These are phyloP conservation scores for Potamilus streckersoni DNA, from an alignment of 1,140 invertebrate genomes.

Conservation along the genomic window DNA sequence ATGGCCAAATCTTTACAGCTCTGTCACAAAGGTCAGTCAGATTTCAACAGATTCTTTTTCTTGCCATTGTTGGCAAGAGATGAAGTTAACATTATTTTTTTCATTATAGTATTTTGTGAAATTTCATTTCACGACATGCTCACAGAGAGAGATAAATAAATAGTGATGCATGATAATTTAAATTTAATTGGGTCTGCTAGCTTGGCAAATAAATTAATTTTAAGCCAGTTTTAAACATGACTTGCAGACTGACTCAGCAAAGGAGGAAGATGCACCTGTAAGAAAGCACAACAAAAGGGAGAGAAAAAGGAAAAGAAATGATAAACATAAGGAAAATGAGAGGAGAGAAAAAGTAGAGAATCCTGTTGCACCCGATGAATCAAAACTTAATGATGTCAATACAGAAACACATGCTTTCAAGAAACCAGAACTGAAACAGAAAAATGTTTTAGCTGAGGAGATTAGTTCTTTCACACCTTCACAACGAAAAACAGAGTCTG, in stretches of 20 bases:
- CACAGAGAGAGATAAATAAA: background rate
- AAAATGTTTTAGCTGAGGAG: no score
- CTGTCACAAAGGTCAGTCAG: no score
- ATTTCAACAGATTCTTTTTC: no score
- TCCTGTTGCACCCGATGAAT: no score
- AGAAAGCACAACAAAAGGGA: slow-evolving; percentile 27
- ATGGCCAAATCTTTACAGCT: no score
- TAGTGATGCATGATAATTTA: background rate
- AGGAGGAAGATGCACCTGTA: slow-evolving; percentile 14
- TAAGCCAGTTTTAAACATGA: background rate
- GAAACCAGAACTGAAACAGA: no score
- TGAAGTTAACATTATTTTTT: background rate
- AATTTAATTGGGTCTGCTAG: background rate
- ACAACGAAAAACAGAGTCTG: no score
- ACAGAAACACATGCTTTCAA: no score
- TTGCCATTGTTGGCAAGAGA: background rate
- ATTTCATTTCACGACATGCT: background rate
- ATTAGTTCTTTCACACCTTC: no score
- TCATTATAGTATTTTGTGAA: background rate
- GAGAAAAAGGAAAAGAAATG: slow-evolving; percentile 27
- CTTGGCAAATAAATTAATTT: background rate
- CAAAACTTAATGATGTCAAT: no score
- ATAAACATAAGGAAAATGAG: slow-evolving; percentile 26
- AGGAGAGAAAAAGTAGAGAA: slow-evolving; percentile 1
- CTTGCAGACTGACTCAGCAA: slow-evolving; percentile 15